phyloP scores from a whole-genome alignment of 2,888 invertebrate species.

The Aphrophora alni region DNA sequence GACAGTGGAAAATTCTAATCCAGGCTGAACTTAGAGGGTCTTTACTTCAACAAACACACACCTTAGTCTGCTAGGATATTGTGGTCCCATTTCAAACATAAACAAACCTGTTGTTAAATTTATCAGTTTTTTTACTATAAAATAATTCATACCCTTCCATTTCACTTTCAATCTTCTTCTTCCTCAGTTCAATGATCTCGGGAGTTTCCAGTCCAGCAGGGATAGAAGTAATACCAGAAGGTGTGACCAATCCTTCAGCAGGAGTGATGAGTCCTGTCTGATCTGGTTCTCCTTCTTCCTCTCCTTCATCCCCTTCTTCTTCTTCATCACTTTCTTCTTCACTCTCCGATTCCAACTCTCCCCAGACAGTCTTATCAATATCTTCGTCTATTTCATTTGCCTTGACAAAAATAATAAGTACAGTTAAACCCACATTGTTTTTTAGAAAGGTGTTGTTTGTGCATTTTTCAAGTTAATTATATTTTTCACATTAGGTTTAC shows the following conservation, averaged over 20 bases:
- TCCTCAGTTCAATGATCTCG: slow-evolving; percentile 96
- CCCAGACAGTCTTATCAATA: slow-evolving; percentile 95
- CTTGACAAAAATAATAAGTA: slow-evolving; percentile 54
- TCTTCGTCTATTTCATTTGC: slow-evolving; percentile 79
- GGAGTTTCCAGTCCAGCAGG: slow-evolving; percentile 98
- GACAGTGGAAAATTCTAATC: too few relatives aligned
- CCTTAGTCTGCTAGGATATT: too few relatives aligned
- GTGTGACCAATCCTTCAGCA: slow-evolving; percentile 92
- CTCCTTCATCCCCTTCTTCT: slow-evolving; percentile 70
- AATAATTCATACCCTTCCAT: slow-evolving; percentile 91
- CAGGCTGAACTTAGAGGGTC: too few relatives aligned
- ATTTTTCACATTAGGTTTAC: too few relatives aligned
- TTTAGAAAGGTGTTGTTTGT: too few relatives aligned
- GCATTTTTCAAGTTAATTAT: too few relatives aligned
- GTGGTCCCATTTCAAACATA: too few relatives aligned
- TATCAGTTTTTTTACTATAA: too few relatives aligned
- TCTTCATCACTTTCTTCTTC: slow-evolving; percentile 70
- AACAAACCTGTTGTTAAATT: too few relatives aligned
- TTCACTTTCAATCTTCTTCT: slow-evolving; percentile 94
- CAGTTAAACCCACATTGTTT: too few relatives aligned
- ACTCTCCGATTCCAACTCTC: slow-evolving; percentile 93
- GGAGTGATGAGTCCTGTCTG: slow-evolving; percentile 90
- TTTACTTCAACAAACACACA: too few relatives aligned
- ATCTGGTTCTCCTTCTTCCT: slow-evolving; percentile 67
- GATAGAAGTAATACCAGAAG: slow-evolving; percentile 87